A percentile compares a stretch with the other conserved stretches of the same genome.
Evolutionary conservation across 2,888 invertebrate species (phyloP).

Genomic region (Taenaris catops): DNA sequence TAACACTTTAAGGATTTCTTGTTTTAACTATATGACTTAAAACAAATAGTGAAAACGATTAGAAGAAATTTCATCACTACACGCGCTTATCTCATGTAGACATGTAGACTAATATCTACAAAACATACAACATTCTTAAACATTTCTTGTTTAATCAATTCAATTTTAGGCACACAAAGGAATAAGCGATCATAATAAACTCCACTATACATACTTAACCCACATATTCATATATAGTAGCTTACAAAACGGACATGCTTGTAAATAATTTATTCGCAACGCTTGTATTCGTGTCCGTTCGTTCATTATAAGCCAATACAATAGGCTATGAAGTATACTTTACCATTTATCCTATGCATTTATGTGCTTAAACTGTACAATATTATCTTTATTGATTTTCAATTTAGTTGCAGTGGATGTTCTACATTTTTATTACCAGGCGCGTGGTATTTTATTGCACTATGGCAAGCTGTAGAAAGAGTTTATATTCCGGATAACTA

Average conservation of each 20-base stretch:
- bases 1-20: too few species aligned
- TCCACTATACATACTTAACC: too few species aligned
- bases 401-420: conserved; percentile 5
- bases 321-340: conserved; percentile 4
- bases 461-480: too few species aligned
- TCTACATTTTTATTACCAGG: conserved; percentile 4
- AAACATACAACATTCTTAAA: conserved; percentile 1
- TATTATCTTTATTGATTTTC: conserved; percentile 17
- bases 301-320: conserved; percentile 16
- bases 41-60: too few species aligned
- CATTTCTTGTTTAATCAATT: background rate
- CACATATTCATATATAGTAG: background rate
- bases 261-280: conserved; percentile 7
- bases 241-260: conserved; percentile 4
- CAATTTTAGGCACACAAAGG: background rate
- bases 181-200: background rate
- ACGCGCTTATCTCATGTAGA: too few species aligned
- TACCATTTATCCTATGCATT: conserved; percentile 7
- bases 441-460: conserved; percentile 5
- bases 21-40: too few species aligned
- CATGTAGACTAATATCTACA: too few species aligned
- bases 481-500: too few species aligned
- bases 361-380: conserved; percentile 4
- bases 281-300: conserved; percentile 4
- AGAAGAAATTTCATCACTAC: too few species aligned